These are phyloP conservation scores for Archocentrus centrarchus DNA, from an alignment of 2,113 vertebrate genomes.

Conservation along the genomic window DNA sequence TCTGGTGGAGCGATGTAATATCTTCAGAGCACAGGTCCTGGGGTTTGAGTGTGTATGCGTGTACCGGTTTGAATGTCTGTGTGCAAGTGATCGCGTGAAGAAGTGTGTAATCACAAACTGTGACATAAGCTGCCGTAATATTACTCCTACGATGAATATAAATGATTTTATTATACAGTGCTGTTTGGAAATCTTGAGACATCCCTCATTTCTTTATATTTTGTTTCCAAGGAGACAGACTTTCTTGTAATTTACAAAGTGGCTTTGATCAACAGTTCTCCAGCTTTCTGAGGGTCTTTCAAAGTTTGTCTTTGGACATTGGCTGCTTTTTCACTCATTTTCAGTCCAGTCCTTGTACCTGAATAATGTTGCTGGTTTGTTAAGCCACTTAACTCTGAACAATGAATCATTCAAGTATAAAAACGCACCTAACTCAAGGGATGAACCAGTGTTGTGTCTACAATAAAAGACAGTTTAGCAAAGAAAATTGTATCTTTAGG, in stretches of 20 bases:
- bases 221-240: too few species aligned
- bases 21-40: constrained; percentile 26
- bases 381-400: not conserved
- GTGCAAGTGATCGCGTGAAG: not conserved
- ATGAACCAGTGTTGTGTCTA: not conserved
- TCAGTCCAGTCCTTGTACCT: not conserved
- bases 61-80: not conserved
- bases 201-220: not conserved
- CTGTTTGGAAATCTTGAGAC: not conserved
- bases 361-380: not conserved
- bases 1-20: constrained; percentile 33
- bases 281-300: too few species aligned
- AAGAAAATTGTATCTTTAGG: not conserved
- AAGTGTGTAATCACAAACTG: not conserved
- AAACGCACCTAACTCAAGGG: not conserved
- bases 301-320: too few species aligned
- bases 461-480: not conserved
- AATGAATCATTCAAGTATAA: not conserved
- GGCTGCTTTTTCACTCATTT: too few species aligned
- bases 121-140: not conserved
- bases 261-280: too few species aligned
- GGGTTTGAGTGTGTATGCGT: not conserved
- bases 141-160: not conserved
- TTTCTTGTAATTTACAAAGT: too few species aligned
- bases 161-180: not conserved